Base-by-base conservation (phyloP, 2,888 invertebrate genomes). In the Apotomis turbidana region DNA sequence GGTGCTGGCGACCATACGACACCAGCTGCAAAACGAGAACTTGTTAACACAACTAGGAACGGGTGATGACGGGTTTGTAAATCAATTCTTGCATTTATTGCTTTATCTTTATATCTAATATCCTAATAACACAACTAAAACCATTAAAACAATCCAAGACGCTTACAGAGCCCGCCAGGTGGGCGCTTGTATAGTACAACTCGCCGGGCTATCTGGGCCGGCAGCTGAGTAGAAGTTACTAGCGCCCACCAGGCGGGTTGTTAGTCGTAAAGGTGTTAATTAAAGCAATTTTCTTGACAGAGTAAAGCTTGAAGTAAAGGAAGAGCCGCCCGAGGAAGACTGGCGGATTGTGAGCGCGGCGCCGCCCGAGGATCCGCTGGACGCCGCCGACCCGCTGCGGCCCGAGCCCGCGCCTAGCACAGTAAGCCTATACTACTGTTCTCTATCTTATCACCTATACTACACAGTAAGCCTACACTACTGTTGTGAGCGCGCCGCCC, bases 21-120 rank as follows among this genome's bases (percentile, higher is more conserved):
- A 61, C 10, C 66, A 71, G n/a, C 38, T 71, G 10, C 51, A 51
- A 4, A 60, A 54, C 12, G 60, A 67, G 27, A 67, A 67, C 15
- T 15, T 71, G n/a, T 52, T 70, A n/a, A n/a, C 36, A 9, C 36
- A 10, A 0, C n/a, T 12, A 0, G 49, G 13, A 27, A 44, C 54
- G 12, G 71, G 12, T 46, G 49, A 36, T 54, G 63, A 41, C 10
- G 41, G 41, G 63, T 63, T 41, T 10, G 52, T 10, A 57, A 5
- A n/a, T 6, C 8, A 49, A 49, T 10, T 9, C 10, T 46, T 10
- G 5, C 49, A 1, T 3, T 9, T 9, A 49, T 5, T 44, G 44
- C 44, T 8, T 44, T 44, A 44, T 27, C 27, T 27, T 27, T 27
- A 49, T 27, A 27, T 27, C 27, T 27, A 27, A 27, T 27, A 27